Conservation (phyloP, 2,113 vertebrate genomes). For the Sylvia atricapilla region DNA sequence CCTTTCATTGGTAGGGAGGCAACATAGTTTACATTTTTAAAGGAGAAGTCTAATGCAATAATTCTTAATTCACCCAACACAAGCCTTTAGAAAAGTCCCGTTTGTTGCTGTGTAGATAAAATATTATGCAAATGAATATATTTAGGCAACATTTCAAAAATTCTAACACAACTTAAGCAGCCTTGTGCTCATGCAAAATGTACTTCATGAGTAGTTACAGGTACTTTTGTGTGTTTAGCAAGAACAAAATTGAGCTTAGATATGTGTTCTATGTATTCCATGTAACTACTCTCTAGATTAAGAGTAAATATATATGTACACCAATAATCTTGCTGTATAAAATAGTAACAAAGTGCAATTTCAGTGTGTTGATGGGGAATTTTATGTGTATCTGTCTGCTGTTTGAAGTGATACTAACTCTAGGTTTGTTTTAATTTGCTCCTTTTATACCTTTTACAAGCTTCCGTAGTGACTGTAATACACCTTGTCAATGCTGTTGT, state of each 20-base stretch:
- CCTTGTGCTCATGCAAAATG: background rate
- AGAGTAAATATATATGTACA: background rate
- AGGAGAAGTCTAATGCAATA: background rate
- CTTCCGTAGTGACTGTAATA: conserved; percentile 98
- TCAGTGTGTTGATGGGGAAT: background rate
- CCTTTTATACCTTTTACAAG: conserved; percentile 85
- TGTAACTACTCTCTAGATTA: background rate
- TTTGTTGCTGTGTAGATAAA: background rate
- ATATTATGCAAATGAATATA: background rate
- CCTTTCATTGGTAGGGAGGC: background rate
- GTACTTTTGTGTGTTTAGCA: background rate
- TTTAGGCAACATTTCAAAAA: background rate
- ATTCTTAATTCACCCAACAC: background rate
- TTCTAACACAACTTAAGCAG: background rate
- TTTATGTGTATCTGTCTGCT: conserved; percentile 39
- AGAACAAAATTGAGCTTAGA: background rate
- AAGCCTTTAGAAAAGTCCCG: background rate
- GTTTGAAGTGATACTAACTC: conserved; percentile 73
- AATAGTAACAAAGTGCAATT: background rate
- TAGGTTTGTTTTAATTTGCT: conserved; percentile 79
- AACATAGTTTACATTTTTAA: background rate
- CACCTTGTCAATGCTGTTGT: conserved; percentile 93
- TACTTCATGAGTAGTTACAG: background rate
- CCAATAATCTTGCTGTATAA: background rate
- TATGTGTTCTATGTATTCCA: background rate